Evolutionary conservation across 2,888 invertebrate genomes (phyloP).

Genomic region (Drosophila algonquin): DNA sequence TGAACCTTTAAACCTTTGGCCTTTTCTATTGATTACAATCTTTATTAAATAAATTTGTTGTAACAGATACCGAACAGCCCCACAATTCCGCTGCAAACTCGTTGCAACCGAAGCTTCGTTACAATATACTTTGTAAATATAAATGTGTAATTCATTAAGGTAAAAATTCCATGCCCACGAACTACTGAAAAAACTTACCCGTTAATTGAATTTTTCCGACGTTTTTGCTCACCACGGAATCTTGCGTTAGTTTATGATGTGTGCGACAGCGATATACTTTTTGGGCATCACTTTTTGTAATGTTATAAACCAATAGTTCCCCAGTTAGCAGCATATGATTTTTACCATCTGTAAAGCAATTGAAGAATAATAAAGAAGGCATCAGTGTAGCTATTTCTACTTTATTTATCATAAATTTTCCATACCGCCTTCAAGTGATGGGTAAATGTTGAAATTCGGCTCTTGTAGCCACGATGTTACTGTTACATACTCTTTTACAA

Average conservation of each 20-base stretch:
- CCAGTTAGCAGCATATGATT: constrained; percentile 86
- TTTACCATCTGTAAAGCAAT: constrained; percentile 85
- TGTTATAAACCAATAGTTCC: constrained; percentile 86
- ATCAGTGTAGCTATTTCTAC: not conserved
- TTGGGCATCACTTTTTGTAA: constrained; percentile 85
- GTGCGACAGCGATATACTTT: constrained; percentile 86
- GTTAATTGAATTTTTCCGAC: constrained; percentile 86
- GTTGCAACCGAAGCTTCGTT: too few relatives aligned
- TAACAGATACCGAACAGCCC: too few relatives aligned
- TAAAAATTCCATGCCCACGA: not conserved
- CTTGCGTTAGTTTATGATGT: constrained; percentile 86
- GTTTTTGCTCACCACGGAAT: constrained; percentile 86
- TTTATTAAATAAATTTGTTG: too few relatives aligned
- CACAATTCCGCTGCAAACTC: too few relatives aligned
- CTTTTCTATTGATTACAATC: too few relatives aligned
- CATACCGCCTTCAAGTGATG: constrained; percentile 85
- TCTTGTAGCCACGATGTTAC: constrained; percentile 86
- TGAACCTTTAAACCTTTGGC: too few relatives aligned
- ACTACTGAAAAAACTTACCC: constrained; percentile 82
- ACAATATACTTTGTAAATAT: too few relatives aligned
- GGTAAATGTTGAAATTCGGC: constrained; percentile 86
- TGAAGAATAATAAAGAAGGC: not conserved
- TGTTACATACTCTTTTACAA: constrained; percentile 85
- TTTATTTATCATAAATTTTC: constrained; percentile 11
- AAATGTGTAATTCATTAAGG: too few relatives aligned